A percentile compares a stretch with the other conserved stretches of the same genome.
These are phyloP conservation scores for Emydoidea blandingii DNA, from an alignment of 2,797 vertebrate species.

Conservation along the genomic window DNA sequence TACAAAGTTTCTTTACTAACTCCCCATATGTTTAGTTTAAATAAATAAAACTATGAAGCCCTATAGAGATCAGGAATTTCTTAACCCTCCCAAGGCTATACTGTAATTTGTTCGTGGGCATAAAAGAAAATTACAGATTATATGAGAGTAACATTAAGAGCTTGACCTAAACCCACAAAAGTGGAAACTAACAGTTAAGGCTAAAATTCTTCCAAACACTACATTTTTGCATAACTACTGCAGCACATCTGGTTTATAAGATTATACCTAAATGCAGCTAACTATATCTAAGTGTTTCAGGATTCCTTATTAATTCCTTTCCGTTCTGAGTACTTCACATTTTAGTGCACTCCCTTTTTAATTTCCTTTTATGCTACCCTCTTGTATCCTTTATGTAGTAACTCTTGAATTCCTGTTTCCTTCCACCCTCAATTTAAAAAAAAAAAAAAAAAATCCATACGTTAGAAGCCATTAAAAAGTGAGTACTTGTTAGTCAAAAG, in stretches of 20 bases:
- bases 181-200: background rate
- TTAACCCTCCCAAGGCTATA: background rate
- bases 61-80: background rate
- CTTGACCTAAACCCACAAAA: background rate
- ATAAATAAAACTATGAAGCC: background rate
- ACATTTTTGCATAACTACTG: background rate
- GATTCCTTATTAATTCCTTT: background rate
- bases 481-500: background rate
- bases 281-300: background rate
- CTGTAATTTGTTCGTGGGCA: background rate
- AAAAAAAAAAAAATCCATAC: conserved; percentile 23
- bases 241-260: background rate
- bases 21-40: background rate
- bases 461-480: conserved; percentile 3
- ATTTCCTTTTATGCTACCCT: background rate
- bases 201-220: background rate
- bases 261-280: background rate
- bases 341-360: background rate
- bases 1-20: background rate
- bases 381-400: background rate
- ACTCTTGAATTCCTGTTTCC: fast-evolving
- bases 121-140: background rate
- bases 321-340: background rate
- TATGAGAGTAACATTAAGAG: background rate
- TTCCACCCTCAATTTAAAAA: conserved; percentile 22